These are phyloP conservation scores for Bombus impatiens DNA, from an alignment of 1,140 invertebrate genomes.

Conservation along the genomic window DNA sequence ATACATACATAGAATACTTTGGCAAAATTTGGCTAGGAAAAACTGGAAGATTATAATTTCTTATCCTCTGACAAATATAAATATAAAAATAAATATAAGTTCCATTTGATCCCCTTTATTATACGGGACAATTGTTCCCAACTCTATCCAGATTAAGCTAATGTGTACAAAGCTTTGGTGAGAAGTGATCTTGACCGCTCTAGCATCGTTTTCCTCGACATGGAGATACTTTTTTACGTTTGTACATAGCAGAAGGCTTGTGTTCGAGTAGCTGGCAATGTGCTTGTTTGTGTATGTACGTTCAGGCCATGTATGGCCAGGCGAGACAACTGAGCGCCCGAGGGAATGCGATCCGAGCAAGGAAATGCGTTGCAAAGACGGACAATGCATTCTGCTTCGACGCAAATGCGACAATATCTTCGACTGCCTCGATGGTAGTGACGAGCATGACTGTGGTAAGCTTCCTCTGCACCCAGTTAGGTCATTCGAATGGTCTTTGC, in stretches of 20 bases:
- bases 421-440: constrained; percentile 85
- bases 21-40: too few relatives aligned
- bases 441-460: constrained; percentile 82
- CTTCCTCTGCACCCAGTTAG: constrained; percentile 33
- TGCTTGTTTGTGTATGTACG: constrained; percentile 46
- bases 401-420: constrained; percentile 82
- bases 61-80: too few relatives aligned
- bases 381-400: constrained; percentile 78
- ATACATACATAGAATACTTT: too few relatives aligned
- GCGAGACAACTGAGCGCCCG: constrained; percentile 59
- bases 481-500: not conserved
- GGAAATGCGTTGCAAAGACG: constrained; percentile 84
- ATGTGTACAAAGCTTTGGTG: not conserved
- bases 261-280: constrained; percentile 32
- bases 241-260: not conserved
- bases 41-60: too few relatives aligned
- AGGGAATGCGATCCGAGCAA: constrained; percentile 71
- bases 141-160: not conserved
- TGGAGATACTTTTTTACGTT: not conserved
- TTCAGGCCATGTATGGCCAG: constrained; percentile 68
- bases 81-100: too few relatives aligned
- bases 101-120: too few relatives aligned
- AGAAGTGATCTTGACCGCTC: not conserved
- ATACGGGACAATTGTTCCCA: too few relatives aligned
- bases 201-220: not conserved